Percentiles rank a stretch among this genome's conserved stretches.
phyloP scores from a whole-genome alignment of 2,888 invertebrate genomes.

The Temnothorax ravouxi region DNA sequence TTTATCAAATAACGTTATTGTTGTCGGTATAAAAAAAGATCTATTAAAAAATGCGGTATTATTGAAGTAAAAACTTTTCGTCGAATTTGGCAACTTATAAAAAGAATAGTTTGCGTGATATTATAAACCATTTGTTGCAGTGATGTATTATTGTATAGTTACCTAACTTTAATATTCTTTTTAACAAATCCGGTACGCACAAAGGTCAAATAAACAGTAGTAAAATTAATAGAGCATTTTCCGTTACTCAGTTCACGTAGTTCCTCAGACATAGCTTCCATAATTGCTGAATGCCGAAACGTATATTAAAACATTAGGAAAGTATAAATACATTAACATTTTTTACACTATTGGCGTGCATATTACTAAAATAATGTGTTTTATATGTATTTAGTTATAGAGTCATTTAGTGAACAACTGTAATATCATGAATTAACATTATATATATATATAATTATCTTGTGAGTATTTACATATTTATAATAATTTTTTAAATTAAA shows the following conservation, averaged over 20 bases:
- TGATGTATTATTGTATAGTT: background rate
- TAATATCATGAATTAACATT: too few relatives aligned
- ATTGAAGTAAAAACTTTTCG: background rate
- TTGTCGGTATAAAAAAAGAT: background rate
- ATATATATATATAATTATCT: too few relatives aligned
- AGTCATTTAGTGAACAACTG: too few relatives aligned
- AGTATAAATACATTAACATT: background rate
- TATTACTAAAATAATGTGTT: background rate
- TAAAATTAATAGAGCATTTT: conserved; percentile 43
- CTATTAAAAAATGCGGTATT: background rate
- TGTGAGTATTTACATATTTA: too few relatives aligned
- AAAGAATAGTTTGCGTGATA: background rate
- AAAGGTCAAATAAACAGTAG: background rate
- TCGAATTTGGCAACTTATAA: background rate
- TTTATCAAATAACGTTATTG: background rate
- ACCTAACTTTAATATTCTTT: background rate
- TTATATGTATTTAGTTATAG: too few relatives aligned
- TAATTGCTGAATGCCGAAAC: background rate
- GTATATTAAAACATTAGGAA: background rate
- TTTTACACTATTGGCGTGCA: background rate
- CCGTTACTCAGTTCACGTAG: background rate
- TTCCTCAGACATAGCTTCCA: background rate
- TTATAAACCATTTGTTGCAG: background rate
- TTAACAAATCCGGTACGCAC: background rate
- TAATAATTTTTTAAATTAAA: too few relatives aligned